A percentile compares a stretch with the other conserved stretches of the same genome.
Conservation (phyloP, 2,888 invertebrate genomes). For the Pollenia labialis region DNA sequence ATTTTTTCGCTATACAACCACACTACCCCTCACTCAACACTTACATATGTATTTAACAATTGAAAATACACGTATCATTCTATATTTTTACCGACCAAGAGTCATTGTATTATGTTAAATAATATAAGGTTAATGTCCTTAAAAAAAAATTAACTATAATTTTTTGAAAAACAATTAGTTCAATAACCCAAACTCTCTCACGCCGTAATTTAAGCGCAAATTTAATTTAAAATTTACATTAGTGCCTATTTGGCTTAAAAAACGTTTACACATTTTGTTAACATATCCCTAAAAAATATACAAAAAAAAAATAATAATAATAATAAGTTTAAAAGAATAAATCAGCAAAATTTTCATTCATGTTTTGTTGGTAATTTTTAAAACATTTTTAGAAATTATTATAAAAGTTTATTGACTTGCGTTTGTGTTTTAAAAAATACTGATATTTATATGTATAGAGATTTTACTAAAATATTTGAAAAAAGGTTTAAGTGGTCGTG, state of each 20-base stretch:
- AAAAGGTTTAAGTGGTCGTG: no score
- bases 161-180: constrained; percentile 41
- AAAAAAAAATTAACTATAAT: constrained; percentile 9
- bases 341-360: constrained; percentile 63
- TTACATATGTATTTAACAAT: constrained; percentile 8
- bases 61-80: neutral
- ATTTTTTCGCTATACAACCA: constrained; percentile 7
- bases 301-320: neutral
- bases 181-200: constrained; percentile 71
- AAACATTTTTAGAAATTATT: neutral
- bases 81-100: neutral
- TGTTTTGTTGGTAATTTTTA: constrained; percentile 41
- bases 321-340: constrained; percentile 24
- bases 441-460: no score
- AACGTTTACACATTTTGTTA: constrained; percentile 57
- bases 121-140: constrained; percentile 51
- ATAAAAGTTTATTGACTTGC: neutral
- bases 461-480: no score
- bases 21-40: neutral
- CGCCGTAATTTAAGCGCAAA: constrained; percentile 52
- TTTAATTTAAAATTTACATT: constrained; percentile 26
- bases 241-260: constrained; percentile 52
- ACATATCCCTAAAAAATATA: constrained; percentile 40
- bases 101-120: constrained; percentile 15
- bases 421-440: no score